Percentiles rank a stretch among this genome's conserved stretches.
Conservation (phyloP, 1,140 invertebrate species). For the Drosophila athabasca region DNA sequence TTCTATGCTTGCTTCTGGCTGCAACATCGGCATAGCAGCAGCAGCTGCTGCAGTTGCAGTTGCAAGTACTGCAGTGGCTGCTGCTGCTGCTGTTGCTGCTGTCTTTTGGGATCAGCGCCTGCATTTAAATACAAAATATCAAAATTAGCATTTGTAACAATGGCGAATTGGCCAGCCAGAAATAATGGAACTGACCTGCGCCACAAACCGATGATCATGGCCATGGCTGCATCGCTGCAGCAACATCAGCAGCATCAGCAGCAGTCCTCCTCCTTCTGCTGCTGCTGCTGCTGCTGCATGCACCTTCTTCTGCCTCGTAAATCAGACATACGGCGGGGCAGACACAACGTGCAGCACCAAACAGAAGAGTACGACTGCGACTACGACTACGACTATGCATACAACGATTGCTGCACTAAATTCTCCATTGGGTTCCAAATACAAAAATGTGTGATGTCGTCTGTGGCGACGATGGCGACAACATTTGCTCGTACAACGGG, state of each 20-base stretch:
- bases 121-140: conserved; percentile 81
- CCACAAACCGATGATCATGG: conserved; percentile 65
- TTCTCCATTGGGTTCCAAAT: conserved; percentile 34
- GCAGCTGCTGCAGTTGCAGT: conserved; percentile 21
- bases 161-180: conserved; percentile 74
- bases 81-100: conserved; percentile 1
- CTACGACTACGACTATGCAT: not conserved
- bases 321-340: conserved; percentile 50
- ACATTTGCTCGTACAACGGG: conserved; percentile 66
- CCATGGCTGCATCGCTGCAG: conserved; percentile 41
- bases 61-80: conserved; percentile 20
- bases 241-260: conserved; percentile 1
- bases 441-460: conserved; percentile 72
- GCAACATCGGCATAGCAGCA: not conserved
- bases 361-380: too few relatives aligned
- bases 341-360: too few relatives aligned
- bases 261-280: conserved; percentile 23
- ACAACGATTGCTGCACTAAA: conserved; percentile 57
- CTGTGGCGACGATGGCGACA: conserved; percentile 64
- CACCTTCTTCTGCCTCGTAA: conserved; percentile 50
- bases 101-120: conserved; percentile 31
- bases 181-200: conserved; percentile 80
- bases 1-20: conserved; percentile 46
- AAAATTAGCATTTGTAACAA: conserved; percentile 83
- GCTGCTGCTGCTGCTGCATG: conserved; percentile 15